Evolutionary conservation across 2,113 vertebrate genomes (phyloP), one percentile per base, ranked within the genome.

Genomic region (Lepus americanus): DNA sequence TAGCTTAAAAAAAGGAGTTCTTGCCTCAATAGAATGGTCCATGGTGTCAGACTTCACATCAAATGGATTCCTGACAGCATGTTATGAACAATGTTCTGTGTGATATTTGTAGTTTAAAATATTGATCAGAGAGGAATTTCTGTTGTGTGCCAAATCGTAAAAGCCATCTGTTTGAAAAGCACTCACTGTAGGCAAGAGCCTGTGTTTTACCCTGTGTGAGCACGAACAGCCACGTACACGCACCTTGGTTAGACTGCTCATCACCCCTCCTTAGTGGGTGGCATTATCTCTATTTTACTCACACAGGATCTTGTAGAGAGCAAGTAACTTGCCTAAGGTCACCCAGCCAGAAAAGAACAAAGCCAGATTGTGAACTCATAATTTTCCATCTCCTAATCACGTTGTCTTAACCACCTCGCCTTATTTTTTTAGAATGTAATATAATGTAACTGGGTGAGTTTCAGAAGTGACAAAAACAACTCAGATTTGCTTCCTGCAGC

Each of bases 31-130:
- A 36, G 53, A 80, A n/a, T 80, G 66, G 86, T 85, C 23, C 14
- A 29, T 90, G 9, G 23, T 91, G 0, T 78, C 74, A 92, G 92
- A 70, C 27, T 66, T 94, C 6, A 36, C 31, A 2, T 63, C n/a
- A 83, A 84, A 81, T 86, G 53, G 67, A 94, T 80, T 79, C 79
- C 73, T 94, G 72, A 90, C n/a, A 82, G 53, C 19, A 53, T 81
- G 1, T 80, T 94, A 78, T 73, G 74, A 92, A 90, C 90, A 77
- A 61, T 73, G 67, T 16, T 80, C 78, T 83, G 53, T 9, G 13
- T 61, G 44, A 69, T 11, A n/a, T 95, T 92, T 51, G 29, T 9
- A 31, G 4, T 72, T 92, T 95, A 77, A 94, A 92, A 25, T 81
- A 49, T 39, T 84, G 69, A 92, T 39, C 63, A 64, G 55, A 84